Conservation (phyloP, 2,888 invertebrate species). For the Aspidapion aeneum region DNA sequence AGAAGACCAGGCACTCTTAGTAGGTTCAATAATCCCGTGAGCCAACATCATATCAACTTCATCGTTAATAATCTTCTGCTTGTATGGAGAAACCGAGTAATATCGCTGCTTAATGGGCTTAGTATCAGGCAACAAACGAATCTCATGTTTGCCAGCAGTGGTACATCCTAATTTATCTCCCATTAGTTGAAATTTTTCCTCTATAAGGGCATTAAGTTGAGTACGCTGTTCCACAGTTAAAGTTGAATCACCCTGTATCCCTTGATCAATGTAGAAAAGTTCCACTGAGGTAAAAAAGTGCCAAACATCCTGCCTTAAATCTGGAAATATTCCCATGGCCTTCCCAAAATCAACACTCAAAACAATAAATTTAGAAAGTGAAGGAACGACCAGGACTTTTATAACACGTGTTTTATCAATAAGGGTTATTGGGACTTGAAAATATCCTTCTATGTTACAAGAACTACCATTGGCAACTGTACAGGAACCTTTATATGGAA, state of each 20-base stretch:
- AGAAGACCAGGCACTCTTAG: conserved; percentile 6
- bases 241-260: conserved; percentile 1
- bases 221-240: conserved; percentile 3
- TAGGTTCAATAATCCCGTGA: background rate
- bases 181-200: conserved; percentile 12
- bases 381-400: conserved; percentile 22
- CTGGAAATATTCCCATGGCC: conserved; percentile 21
- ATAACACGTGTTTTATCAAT: conserved; percentile 15
- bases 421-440: conserved; percentile 16
- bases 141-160: conserved; percentile 11
- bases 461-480: conserved; percentile 23
- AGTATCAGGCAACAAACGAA: background rate
- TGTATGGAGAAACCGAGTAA: conserved; percentile 5
- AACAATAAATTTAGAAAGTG: conserved; percentile 14
- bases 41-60: conserved; percentile 6
- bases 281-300: conserved; percentile 11
- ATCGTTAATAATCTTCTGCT: conserved; percentile 8
- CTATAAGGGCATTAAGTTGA: conserved; percentile 9
- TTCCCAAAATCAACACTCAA: conserved; percentile 24
- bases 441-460: conserved; percentile 14
- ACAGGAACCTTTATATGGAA: background rate
- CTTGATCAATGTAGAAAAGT: background rate
- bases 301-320: conserved; percentile 20
- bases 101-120: conserved; percentile 7
- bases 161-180: conserved; percentile 7